Evolutionary conservation across 2,888 invertebrate species (phyloP), one percentile per base, ranked within the genome.

Genomic region (Apamea crenata): DNA sequence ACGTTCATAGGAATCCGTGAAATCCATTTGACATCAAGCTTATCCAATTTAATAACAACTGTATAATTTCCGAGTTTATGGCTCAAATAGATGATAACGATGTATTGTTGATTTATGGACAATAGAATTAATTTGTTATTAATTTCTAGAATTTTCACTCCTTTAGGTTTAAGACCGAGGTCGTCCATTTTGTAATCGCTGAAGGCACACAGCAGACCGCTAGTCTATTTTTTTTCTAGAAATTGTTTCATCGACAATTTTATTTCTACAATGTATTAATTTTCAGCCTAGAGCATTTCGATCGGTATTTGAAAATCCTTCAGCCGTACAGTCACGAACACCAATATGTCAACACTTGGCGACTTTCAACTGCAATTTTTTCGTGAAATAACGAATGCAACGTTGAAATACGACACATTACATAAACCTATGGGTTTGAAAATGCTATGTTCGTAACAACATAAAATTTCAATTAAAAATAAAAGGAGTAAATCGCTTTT

Each of bases 11-110:
- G 40, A 63, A 59, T 65, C 67, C 85, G 32, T 85, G 72, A 76
- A 85, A 83, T 85, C 59, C 25, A 85, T 85, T 83, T 40, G 25
- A 36, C 81, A 81, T 63, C 71, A 44, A 44, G 72, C 75, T 53
- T 81, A 59, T 68, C 56, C 32, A 84, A 79, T 72, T 82, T 67
- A 47, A 68, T 56, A 84, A 53, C 44, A 63, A n/a, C 67, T 47
- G 25, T 72, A 53, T 68, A 59, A 63, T 80, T 56, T 74, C 29
- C n/a, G 0, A 68, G 40, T 85, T 81, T 83, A 85, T 69, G 50
- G 71, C 50, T 61, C 40, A 63, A 59, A 81, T 66, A 61, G 4
- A 5, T 47, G 72, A 83, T 85, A 83, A 85, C 59, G 12, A 32
- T 56, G 36, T 66, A 61, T 32, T 40, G 14, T 44, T 65, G 44